Conservation (phyloP, 2,113 vertebrate species). For the Parotia lawesii region DNA sequence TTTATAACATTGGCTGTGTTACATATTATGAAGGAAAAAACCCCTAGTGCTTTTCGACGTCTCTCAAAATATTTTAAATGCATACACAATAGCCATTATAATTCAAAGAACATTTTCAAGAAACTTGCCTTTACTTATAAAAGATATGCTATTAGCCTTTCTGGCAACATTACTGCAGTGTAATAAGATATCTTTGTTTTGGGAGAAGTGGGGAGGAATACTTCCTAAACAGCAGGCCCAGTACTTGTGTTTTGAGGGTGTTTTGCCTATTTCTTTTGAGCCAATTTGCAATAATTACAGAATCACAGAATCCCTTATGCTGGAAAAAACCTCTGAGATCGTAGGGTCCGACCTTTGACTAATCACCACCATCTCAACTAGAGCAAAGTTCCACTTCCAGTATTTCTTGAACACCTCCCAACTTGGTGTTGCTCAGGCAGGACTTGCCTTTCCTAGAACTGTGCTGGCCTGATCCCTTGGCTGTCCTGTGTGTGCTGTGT, state of each 20-base stretch:
- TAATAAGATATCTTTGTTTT: background rate
- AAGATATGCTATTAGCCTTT: background rate
- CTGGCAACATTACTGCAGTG: background rate
- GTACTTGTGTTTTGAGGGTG: background rate
- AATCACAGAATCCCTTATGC: background rate
- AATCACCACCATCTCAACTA: background rate
- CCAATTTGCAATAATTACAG: background rate
- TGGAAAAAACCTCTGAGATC: background rate
- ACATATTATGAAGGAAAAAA: background rate
- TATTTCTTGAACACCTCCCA: background rate
- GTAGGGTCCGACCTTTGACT: background rate
- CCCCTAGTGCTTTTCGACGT: rapidly evolving
- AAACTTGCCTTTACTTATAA: background rate
- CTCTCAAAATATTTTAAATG: background rate
- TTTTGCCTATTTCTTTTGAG: background rate
- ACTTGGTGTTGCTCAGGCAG: background rate
- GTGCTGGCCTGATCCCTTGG: background rate
- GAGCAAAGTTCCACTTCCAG: background rate
- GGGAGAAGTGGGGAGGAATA: background rate
- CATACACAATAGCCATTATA: background rate
- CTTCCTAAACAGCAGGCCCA: background rate
- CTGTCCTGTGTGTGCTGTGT: background rate
- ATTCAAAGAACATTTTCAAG: background rate
- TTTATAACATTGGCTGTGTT: background rate
- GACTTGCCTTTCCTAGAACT: background rate